A percentile compares a stretch with the other conserved stretches of the same genome.
Evolutionary conservation across 2,113 vertebrate genomes (phyloP).

Genomic region (Anarhynchus alexandrinus): DNA sequence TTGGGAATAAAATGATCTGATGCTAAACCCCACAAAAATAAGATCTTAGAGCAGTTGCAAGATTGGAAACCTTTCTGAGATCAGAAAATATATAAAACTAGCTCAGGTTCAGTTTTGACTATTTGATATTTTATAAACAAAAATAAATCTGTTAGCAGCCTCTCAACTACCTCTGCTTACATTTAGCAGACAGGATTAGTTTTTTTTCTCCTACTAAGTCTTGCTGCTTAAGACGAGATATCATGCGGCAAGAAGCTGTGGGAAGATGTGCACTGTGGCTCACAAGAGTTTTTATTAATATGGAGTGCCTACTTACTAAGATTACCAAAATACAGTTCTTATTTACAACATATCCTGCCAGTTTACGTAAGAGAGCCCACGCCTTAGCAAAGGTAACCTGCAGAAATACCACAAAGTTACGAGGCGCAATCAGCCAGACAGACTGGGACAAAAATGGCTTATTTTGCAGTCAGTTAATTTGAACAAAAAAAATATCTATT

Average conservation of each 20-base stretch:
- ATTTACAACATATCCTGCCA: background rate
- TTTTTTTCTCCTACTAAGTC: background rate
- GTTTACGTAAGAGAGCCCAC: accelerated
- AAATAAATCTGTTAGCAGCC: background rate
- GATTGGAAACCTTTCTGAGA: background rate
- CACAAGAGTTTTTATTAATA: background rate
- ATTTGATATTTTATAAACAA: background rate
- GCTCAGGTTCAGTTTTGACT: background rate
- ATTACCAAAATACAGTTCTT: background rate
- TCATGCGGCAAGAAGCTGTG: background rate
- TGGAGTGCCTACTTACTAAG: background rate
- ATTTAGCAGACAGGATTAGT: background rate
- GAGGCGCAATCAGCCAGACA: background rate
- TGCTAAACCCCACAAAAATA: background rate
- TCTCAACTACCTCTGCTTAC: background rate
- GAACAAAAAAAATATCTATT: background rate
- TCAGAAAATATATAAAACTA: background rate
- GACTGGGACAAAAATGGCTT: background rate
- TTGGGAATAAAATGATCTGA: background rate
- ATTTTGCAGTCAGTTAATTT: background rate
- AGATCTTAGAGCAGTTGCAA: background rate
- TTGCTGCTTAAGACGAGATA: background rate
- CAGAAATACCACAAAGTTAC: background rate
- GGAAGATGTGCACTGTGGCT: background rate
- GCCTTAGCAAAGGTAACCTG: background rate